Base-by-base conservation (phyloP, 1,140 invertebrate species). In the Papilio helenus region DNA sequence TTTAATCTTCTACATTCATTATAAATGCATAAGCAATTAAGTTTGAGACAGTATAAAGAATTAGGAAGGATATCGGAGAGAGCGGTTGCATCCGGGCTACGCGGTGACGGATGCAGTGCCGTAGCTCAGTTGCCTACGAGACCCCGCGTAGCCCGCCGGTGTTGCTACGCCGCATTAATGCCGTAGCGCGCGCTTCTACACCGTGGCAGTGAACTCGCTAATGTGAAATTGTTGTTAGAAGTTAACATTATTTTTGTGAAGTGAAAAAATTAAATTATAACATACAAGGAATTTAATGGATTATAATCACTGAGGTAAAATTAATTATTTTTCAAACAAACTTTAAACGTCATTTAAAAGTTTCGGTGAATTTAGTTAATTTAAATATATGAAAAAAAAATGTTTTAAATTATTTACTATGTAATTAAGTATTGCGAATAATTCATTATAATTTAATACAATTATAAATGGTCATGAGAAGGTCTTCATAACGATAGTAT, bases 21-120 rank as follows among this genome's bases (percentile, higher is more conserved):
- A 81, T 49, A 81, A 81, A 85, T 84, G 80, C 80, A 85, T 82
- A 80, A 85, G 84, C 79, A 83, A 85, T 84, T 81, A 80, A 85
- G 73, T 82, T 81, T 68, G 81, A 81, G 82, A 80, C 80, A 77
- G 80, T 80, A 76, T 79, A 79, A 79, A 79, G 81, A 79, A 82
- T 82, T 79, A 82, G 65, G 76, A 42, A 78, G 74, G 81, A 78
- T 81, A 79, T 76, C 55, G 51, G 44, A 20, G 42, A 72, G 61
- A 76, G 79, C 3, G 51, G 61, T 79, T 83, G 74, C 85, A 84
- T 81, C 80, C 61, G 76, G 55, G 78, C 74, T 79, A 79, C 84
- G 73, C 81, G 83, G 82, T 83, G 78, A 81, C 55, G 76, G 79
- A 80, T 84, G 83, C 81, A 83, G 81, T 76, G 80, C 49, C 29